These are phyloP conservation scores for Melinaea menophilus DNA, from an alignment of 2,888 invertebrate species.

Conservation along the genomic window DNA sequence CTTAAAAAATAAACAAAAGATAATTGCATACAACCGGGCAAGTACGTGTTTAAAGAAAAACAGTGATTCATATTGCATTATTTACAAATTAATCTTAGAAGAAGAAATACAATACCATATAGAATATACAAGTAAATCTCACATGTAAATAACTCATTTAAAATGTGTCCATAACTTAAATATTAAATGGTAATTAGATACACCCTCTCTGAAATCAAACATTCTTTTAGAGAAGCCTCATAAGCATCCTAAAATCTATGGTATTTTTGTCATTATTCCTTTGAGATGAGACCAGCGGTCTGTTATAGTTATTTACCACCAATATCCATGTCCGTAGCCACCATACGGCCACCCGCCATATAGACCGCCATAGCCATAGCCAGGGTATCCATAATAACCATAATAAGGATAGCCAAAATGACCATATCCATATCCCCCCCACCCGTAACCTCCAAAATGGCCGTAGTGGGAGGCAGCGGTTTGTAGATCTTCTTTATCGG, in stretches of 20 bases:
- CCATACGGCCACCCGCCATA: conserved; percentile 33
- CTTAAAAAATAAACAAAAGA: too few relatives aligned
- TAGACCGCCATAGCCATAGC: conserved; percentile 31
- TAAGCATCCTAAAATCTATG: neutral
- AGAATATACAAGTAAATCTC: too few relatives aligned
- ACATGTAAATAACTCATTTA: too few relatives aligned
- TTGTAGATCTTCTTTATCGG: conserved; percentile 63
- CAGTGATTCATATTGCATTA: too few relatives aligned
- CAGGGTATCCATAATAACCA: conserved; percentile 32
- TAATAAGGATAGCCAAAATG: conserved; percentile 38
- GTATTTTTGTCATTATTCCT: neutral
- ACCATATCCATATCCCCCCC: conserved; percentile 39
- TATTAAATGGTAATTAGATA: too few relatives aligned
- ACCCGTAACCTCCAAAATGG: conserved; percentile 40
- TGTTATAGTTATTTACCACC: conserved; percentile 26
- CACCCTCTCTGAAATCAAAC: conserved; percentile 12
- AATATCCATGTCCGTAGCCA: conserved; percentile 34
- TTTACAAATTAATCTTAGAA: too few relatives aligned
- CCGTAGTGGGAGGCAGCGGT: conserved; percentile 66
- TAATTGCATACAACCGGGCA: too few relatives aligned
- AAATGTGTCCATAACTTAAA: too few relatives aligned
- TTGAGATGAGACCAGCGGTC: conserved; percentile 3
- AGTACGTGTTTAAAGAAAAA: too few relatives aligned
- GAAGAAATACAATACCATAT: too few relatives aligned
- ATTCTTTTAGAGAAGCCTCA: conserved; percentile 2